Evolutionary conservation across 1,140 invertebrate species (phyloP), one percentile per base, ranked within the genome.

Genomic region (Aricia agestis): DNA sequence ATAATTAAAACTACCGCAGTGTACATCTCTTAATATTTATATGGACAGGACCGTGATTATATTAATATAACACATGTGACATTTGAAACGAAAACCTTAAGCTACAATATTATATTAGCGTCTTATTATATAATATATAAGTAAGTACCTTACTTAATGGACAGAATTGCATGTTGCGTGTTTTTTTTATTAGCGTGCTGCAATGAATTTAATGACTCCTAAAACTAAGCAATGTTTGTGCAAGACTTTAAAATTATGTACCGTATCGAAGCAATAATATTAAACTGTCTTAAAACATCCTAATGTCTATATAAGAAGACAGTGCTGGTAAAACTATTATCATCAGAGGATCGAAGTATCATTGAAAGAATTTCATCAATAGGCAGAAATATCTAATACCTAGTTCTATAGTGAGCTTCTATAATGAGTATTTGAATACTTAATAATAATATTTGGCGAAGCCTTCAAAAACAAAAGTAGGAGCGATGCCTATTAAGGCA

Each of bases 91-190:
- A 70, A 77, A 68, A 70, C 59, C 72, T 75, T 78, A 75, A 45
- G 67, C 31, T 69, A 45, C 72, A 68, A 73, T 17, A 71, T 74
- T 67, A 52, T 5, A 13, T 69, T 71, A 69, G 71, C 68, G 72
- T 77, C 78, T 81, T 88, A 85, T 72, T n/a, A n/a, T n/a, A n/a
- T n/a, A n/a, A n/a, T n/a, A n/a, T n/a, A n/a, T n/a, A n/a, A n/a
- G n/a, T n/a, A n/a, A 78, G 67, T 76, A 76, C 71, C 83, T 90
- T 89, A 89, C 31, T 79, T 91, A 91, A 89, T 91, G 89, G 89
- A 91, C 89, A 91, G 89, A 89, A 85, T 91, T 90, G 89, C 89
- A 81, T 87, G 83, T 88, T 86, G 88, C 89, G 86, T 88, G 83
- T 82, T 74, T 80, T 72, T 78, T 75, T 78, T 63, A 63, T 79